A percentile compares a stretch with the other conserved stretches of the same genome.
Conservation (phyloP, 1,140 invertebrate species). For the Drosophila persimilis region DNA sequence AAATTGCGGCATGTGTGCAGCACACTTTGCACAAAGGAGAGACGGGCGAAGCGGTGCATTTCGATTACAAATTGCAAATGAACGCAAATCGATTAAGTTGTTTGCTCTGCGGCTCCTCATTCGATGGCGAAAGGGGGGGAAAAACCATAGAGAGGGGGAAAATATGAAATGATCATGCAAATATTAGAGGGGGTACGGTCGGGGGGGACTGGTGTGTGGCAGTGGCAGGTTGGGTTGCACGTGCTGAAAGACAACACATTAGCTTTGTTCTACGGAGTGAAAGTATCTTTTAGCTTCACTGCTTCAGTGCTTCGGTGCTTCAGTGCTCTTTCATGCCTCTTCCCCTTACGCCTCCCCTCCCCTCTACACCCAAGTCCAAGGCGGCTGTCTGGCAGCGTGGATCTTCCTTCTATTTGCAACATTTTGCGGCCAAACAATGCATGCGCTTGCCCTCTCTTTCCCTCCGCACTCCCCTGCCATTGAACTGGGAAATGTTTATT, state of each 20-base stretch:
- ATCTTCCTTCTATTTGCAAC: slow-evolving; percentile 44
- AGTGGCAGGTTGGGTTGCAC: slow-evolving; percentile 46
- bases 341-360: background rate
- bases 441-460: slow-evolving; percentile 42
- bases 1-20: slow-evolving; percentile 76
- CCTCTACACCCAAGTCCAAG: background rate
- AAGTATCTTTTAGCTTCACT: slow-evolving; percentile 38
- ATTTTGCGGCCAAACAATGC: slow-evolving; percentile 67
- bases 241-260: slow-evolving; percentile 67
- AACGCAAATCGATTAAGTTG: slow-evolving; percentile 81
- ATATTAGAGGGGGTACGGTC: slow-evolving; percentile 38
- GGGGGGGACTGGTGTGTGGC: background rate
- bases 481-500: slow-evolving; percentile 75
- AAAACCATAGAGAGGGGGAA: slow-evolving; percentile 2
- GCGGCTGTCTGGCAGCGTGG: slow-evolving; percentile 38
- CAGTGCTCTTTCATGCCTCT: slow-evolving; percentile 20
- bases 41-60: slow-evolving; percentile 23
- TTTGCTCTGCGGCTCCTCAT: slow-evolving; percentile 39
- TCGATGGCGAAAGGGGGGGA: background rate
- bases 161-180: slow-evolving; percentile 79
- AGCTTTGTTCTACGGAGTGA: slow-evolving; percentile 71
- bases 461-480: slow-evolving; percentile 21
- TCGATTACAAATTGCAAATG: slow-evolving; percentile 80
- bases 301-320: background rate
- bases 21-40: slow-evolving; percentile 58